These are phyloP conservation scores for Macrobrachium rosenbergii DNA, from an alignment of 1,140 invertebrate genomes.

Conservation along the genomic window DNA sequence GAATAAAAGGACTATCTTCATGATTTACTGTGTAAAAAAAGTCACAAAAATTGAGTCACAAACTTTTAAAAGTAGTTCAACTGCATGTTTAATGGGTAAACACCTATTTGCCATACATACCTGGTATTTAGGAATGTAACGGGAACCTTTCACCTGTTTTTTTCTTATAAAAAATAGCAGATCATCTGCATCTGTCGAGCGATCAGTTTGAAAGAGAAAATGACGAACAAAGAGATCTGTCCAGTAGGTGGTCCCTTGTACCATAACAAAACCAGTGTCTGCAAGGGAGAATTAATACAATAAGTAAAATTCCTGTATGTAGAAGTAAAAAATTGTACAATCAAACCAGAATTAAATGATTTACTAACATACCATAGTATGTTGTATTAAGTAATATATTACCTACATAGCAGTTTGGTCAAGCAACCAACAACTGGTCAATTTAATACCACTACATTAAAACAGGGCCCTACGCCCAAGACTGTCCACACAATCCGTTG, in stretches of 20 bases:
- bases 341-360: too few species aligned
- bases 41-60: background rate
- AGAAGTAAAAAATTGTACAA: too few species aligned
- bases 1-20: too few species aligned
- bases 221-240: slow-evolving; percentile 94
- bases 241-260: slow-evolving; percentile 95
- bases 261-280: slow-evolving; percentile 91
- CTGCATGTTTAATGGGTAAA: too few species aligned
- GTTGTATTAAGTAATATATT: too few species aligned
- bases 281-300: slow-evolving; percentile 35
- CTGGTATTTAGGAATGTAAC: slow-evolving; percentile 90
- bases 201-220: slow-evolving; percentile 90
- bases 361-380: too few species aligned
- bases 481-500: too few species aligned
- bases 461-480: too few species aligned
- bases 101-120: slow-evolving; percentile 71
- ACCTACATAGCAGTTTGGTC: too few species aligned
- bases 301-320: background rate
- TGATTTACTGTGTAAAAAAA: background rate
- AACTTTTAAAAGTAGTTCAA: background rate
- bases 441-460: too few species aligned
- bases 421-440: too few species aligned
- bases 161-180: slow-evolving; percentile 96
- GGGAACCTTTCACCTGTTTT: slow-evolving; percentile 86
- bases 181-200: slow-evolving; percentile 91